A percentile compares a stretch with the other conserved stretches of the same genome.
Conservation (phyloP, 2,888 invertebrate species). For the Pristionchus maxplancki region DNA sequence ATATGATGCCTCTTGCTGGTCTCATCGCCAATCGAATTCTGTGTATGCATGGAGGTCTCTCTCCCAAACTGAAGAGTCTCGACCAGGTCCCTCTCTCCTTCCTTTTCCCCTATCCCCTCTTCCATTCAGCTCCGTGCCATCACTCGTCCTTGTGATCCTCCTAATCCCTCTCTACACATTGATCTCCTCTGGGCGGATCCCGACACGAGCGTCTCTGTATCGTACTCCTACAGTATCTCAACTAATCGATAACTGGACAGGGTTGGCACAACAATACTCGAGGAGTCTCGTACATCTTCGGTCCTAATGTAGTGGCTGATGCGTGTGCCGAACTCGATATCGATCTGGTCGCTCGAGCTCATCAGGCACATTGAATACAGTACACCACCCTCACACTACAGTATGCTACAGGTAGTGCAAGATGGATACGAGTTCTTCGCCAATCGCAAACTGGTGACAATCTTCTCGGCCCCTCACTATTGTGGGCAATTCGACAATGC, state of each 20-base stretch:
- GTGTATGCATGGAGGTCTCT: conserved; percentile 72
- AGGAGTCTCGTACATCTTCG: conserved; percentile 82
- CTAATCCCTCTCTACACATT: conserved; percentile 78
- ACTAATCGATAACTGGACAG: background rate
- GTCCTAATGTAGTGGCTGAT: conserved; percentile 80
- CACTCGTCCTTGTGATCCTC: conserved; percentile 68
- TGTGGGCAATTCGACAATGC: conserved; percentile 72
- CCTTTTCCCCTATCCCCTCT: background rate
- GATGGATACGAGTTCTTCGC: conserved; percentile 82
- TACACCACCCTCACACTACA: background rate
- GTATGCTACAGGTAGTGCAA: conserved; percentile 79
- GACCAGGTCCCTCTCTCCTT: conserved; percentile 53
- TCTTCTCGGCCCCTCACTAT: conserved; percentile 68
- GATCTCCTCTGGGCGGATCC: conserved; percentile 80
- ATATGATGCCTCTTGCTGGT: conserved; percentile 66
- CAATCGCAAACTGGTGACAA: conserved; percentile 66
- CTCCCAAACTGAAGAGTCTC: conserved; percentile 62
- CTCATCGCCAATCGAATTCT: conserved; percentile 65
- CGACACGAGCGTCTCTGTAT: conserved; percentile 58
- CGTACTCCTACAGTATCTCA: background rate
- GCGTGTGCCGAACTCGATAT: conserved; percentile 61
- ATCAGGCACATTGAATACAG: conserved; percentile 59
- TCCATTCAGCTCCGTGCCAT: conserved; percentile 40
- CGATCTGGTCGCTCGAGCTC: conserved; percentile 71
- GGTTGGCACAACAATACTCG: conserved; percentile 74